Evolutionary conservation across 1,140 invertebrate species (phyloP).

Genomic region (Rhyzopertha dominica): DNA sequence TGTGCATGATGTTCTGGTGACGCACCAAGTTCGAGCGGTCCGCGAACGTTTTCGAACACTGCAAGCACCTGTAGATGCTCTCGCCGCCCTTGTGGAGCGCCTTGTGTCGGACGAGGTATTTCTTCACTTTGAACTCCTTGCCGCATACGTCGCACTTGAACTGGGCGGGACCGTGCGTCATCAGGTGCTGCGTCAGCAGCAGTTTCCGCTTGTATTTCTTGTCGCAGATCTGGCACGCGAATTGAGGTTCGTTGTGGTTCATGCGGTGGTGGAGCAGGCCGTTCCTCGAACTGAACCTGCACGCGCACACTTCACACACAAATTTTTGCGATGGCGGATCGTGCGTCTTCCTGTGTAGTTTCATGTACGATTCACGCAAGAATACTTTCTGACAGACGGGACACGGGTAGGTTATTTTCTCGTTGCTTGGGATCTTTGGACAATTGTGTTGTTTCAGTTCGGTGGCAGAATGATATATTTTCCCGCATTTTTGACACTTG

Average conservation of each 20-base stretch:
- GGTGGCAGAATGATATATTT: constrained; percentile 22
- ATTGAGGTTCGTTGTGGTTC: constrained; percentile 29
- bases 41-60: no score
- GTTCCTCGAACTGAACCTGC: constrained; percentile 25
- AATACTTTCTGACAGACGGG: constrained; percentile 39
- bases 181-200: constrained; percentile 24
- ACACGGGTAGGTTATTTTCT: constrained; percentile 29
- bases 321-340: constrained; percentile 12
- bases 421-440: constrained; percentile 13
- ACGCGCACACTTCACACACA: constrained; percentile 36
- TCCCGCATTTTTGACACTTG: constrained; percentile 28
- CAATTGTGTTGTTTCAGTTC: constrained; percentile 29
- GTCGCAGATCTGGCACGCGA: constrained; percentile 36
- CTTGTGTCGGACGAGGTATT: no score
- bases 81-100: no score
- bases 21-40: no score
- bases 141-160: no score
- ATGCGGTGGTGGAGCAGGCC: constrained; percentile 30
- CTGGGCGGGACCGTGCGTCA: constrained; percentile 26
- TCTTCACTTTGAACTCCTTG: no score
- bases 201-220: constrained; percentile 34
- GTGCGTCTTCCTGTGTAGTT: constrained; percentile 36
- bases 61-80: no score
- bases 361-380: constrained; percentile 26
- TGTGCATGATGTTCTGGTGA: no score